Percentiles rank a stretch among this genome's conserved stretches.
Conservation (phyloP, 2,888 invertebrate genomes). For the Agrochola lychnidis region DNA sequence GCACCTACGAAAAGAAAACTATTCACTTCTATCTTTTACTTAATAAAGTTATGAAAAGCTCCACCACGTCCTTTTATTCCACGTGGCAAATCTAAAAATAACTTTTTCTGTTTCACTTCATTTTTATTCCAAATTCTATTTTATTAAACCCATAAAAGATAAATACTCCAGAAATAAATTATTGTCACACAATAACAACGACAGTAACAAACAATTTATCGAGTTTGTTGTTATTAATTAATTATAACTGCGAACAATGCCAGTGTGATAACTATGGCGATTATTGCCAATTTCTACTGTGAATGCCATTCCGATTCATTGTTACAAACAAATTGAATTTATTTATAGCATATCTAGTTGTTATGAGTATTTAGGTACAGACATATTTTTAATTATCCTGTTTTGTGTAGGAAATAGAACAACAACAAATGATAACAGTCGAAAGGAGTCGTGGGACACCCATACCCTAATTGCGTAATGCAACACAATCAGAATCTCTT, state of each 20-base stretch:
- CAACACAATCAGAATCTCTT: too few relatives aligned
- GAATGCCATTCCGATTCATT: conserved; percentile 51
- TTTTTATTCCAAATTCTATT: conserved; percentile 3
- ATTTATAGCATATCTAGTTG: conserved; percentile 21
- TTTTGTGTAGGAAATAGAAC: neutral
- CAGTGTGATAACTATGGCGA: conserved; percentile 53
- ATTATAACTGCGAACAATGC: conserved; percentile 53
- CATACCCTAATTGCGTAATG: too few relatives aligned
- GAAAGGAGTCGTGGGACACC: too few relatives aligned
- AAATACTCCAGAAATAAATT: conserved; percentile 37
- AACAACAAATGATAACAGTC: neutral
- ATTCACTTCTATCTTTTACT: neutral
- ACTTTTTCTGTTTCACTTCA: neutral
- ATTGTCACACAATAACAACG: conserved; percentile 37
- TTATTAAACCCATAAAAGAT: conserved; percentile 14
- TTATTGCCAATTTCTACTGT: conserved; percentile 55
- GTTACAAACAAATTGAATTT: conserved; percentile 47
- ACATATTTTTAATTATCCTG: neutral
- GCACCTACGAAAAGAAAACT: neutral
- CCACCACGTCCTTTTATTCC: neutral
- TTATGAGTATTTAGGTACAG: neutral
- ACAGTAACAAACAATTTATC: conserved; percentile 46
- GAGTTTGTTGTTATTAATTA: conserved; percentile 58
- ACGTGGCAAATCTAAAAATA: neutral
- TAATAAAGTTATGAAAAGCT: neutral